Percentiles rank a stretch among this genome's conserved stretches.
Conservation (phyloP, 92 coral and sea anemone genomes). For the Actinernus sp. region DNA sequence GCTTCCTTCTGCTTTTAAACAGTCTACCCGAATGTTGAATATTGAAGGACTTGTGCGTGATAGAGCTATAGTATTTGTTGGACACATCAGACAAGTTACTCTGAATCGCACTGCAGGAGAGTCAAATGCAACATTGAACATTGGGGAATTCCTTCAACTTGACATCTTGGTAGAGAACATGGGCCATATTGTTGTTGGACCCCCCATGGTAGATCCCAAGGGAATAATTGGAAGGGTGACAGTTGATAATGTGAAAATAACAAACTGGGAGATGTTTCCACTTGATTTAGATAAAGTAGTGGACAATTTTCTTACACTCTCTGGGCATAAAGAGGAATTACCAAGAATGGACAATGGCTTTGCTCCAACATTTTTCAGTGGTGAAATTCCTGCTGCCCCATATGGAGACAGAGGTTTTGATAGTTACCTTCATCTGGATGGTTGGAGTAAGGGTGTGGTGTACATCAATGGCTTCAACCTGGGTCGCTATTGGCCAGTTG, state of each 20-base stretch:
- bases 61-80: conserved; percentile 86
- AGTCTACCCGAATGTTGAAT: conserved; percentile 52
- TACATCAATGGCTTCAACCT: conserved; percentile 89
- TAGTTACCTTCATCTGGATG: conserved; percentile 77
- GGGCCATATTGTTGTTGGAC: conserved; percentile 80
- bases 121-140: conserved; percentile 40
- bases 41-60: conserved; percentile 82
- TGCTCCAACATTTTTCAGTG: conserved; percentile 77
- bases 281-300: conserved; percentile 62
- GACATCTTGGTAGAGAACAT: conserved; percentile 91
- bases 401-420: conserved; percentile 60
- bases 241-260: conserved; percentile 48
- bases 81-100: conserved; percentile 69
- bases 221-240: conserved; percentile 94
- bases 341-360: conserved; percentile 32
- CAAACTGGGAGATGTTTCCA: conserved; percentile 90
- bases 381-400: conserved; percentile 69
- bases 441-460: conserved; percentile 94
- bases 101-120: conserved; percentile 61
- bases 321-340: not conserved
- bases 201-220: conserved; percentile 85
- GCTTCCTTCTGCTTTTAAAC: conserved; percentile 56
- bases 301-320: conserved; percentile 10
- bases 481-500: conserved; percentile 97
- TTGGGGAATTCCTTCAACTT: conserved; percentile 63